These are phyloP conservation scores for Diadegma fenestrale DNA, from an alignment of 2,888 invertebrate genomes.

Conservation along the genomic window DNA sequence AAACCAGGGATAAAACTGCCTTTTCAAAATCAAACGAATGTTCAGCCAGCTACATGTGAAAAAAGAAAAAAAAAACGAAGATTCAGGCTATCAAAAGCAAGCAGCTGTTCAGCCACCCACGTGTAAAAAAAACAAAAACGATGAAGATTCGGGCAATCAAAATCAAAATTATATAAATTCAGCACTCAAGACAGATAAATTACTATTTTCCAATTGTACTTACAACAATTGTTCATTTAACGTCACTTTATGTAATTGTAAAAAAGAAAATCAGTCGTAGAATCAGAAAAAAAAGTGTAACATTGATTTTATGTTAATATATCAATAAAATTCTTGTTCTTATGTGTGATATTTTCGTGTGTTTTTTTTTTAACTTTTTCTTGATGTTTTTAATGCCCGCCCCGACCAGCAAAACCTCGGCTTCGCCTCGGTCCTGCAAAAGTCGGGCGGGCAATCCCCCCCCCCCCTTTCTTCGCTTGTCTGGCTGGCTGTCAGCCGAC, in stretches of 20 bases:
- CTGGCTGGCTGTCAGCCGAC: too few species aligned
- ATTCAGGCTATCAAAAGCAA: neutral
- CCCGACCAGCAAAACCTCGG: too few species aligned
- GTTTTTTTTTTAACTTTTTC: neutral
- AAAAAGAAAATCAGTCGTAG: conserved; percentile 20
- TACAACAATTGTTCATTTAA: conserved; percentile 6
- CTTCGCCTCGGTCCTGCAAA: too few species aligned
- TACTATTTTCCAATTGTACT: conserved; percentile 16
- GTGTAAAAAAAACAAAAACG: too few species aligned
- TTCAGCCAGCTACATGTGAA: conserved; percentile 20
- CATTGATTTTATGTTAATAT: neutral
- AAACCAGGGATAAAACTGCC: conserved; percentile 26
- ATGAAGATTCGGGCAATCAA: neutral
- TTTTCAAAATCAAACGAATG: conserved; percentile 22
- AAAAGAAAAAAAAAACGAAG: conserved; percentile 25
- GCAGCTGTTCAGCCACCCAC: too few species aligned
- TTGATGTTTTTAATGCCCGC: too few species aligned
- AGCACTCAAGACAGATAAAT: neutral
- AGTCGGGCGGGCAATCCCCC: too few species aligned
- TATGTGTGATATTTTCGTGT: neutral
- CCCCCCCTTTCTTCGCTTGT: too few species aligned
- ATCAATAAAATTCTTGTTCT: neutral
- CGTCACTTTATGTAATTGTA: conserved; percentile 13
- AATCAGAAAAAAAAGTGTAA: conserved; percentile 23
- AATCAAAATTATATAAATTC: conserved; percentile 7